Conservation (phyloP, 2,797 vertebrate species). For the Peromyscus aztecus region DNA sequence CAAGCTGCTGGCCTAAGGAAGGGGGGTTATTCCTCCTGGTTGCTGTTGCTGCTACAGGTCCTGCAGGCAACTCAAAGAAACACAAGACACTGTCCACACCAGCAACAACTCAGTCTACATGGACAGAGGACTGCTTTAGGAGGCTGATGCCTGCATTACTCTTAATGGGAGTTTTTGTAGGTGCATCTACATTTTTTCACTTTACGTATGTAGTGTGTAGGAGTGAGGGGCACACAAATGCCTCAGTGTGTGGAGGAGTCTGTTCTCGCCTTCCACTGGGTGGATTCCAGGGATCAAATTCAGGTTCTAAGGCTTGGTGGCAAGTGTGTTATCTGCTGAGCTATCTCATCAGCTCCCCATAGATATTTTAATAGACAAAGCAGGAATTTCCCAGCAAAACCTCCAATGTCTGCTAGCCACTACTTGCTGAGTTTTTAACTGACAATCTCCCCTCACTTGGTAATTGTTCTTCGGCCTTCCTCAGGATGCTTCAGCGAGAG, state of each 20-base stretch:
- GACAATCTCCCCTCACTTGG: background rate
- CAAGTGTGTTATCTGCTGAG: background rate
- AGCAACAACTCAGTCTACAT: background rate
- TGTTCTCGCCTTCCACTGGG: background rate
- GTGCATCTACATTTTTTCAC: background rate
- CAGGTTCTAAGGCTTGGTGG: background rate
- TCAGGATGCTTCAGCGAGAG: background rate
- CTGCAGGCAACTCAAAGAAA: background rate
- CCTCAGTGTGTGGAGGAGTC: background rate
- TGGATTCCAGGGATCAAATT: background rate
- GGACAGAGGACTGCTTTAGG: background rate
- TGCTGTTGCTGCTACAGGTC: background rate
- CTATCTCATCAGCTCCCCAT: background rate
- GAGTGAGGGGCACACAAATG: background rate
- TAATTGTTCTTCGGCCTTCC: background rate
- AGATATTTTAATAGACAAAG: background rate
- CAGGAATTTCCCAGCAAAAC: constrained; percentile 13
- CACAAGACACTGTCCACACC: too few relatives aligned
- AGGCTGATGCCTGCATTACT: background rate
- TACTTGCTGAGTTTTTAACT: background rate
- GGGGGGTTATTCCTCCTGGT: background rate
- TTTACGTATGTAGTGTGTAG: too few relatives aligned
- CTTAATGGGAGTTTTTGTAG: background rate
- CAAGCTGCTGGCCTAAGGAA: background rate
- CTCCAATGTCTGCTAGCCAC: background rate